Base-by-base conservation (phyloP, 2,888 invertebrate genomes). In the Teleiodes luculella region DNA sequence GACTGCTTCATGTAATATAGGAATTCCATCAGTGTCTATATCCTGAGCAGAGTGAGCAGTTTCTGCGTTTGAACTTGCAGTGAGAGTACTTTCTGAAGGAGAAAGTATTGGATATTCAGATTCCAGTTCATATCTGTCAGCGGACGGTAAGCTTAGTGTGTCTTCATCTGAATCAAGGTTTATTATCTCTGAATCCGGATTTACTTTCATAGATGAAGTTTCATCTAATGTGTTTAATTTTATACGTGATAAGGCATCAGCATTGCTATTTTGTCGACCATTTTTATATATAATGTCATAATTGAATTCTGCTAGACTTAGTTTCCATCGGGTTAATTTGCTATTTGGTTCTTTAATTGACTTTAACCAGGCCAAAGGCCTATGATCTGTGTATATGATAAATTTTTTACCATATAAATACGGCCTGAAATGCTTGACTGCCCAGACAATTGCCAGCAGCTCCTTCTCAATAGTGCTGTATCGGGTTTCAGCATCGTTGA, bases 1-100 rank as follows among this genome's bases (percentile, higher is more conserved):
- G 1, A 58, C 56, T 1, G 60, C 58, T 50, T 58, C 56, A 2
- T 37, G 7, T 20, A 57, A 33, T 10, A 59, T 57, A 11, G 55
- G 39, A 8, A 56, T 58, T 11, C 52, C 56, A 10, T 35, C 5
- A 1, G 53, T n/a, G 1, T 52, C 49, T n/a, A 37, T 18, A 10
- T 51, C 35, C 7, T 2, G 11, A 30, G 41, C 52, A 11, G 53
- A 54, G 30, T 57, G 46, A 10, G 28, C 28, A 10, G 54, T 54
- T 6, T 46, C 39, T 13, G 13, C 2, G 3, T n/a, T 13, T 6
- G 13, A 16, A 16, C 0, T 13, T 1, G 13, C 13, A 11, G 11
- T 24, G 3, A 24, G 3, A 24, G 24, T 24, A 6, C 24, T 24
- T 24, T 3, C 3, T 4, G 24, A 24, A 24, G 6, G 24, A 3